Conservation (phyloP, 2,888 invertebrate genomes). For the Andricus curvator region DNA sequence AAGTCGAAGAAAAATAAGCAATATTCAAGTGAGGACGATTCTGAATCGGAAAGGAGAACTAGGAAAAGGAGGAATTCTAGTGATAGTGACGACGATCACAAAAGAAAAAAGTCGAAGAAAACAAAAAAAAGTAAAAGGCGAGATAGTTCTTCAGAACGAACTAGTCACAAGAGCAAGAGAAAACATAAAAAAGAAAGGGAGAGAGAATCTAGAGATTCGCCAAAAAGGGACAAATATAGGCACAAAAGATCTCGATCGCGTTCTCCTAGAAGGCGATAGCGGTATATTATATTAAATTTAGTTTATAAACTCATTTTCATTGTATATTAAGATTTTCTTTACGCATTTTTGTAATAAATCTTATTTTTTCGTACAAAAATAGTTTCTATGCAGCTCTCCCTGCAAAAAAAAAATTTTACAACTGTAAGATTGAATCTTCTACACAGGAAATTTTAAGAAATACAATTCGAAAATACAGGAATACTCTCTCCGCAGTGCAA, state of each 20-base stretch:
- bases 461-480: too few relatives aligned
- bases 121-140: slow-evolving; percentile 73
- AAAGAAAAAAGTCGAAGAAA: slow-evolving; percentile 72
- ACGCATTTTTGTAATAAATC: slow-evolving; percentile 38
- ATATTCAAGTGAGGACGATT: slow-evolving; percentile 43
- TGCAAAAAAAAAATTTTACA: too few relatives aligned
- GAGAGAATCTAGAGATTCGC: slow-evolving; percentile 77
- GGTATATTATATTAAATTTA: slow-evolving; percentile 26
- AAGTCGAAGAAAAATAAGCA: slow-evolving; percentile 60
- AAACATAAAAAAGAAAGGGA: slow-evolving; percentile 81
- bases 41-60: slow-evolving; percentile 59
- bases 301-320: slow-evolving; percentile 16
- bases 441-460: too few relatives aligned
- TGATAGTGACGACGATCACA: slow-evolving; percentile 60
- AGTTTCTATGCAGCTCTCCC: not conserved
- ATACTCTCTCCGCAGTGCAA: too few relatives aligned
- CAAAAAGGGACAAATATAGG: slow-evolving; percentile 79
- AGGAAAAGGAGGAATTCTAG: slow-evolving; percentile 61
- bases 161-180: slow-evolving; percentile 80
- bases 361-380: slow-evolving; percentile 15
- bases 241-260: slow-evolving; percentile 62
- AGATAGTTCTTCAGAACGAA: slow-evolving; percentile 76
- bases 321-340: slow-evolving; percentile 37
- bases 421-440: too few relatives aligned
- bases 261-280: slow-evolving; percentile 43